Base-by-base conservation (phyloP, 1,140 invertebrate genomes). In the Drosophila erecta region DNA sequence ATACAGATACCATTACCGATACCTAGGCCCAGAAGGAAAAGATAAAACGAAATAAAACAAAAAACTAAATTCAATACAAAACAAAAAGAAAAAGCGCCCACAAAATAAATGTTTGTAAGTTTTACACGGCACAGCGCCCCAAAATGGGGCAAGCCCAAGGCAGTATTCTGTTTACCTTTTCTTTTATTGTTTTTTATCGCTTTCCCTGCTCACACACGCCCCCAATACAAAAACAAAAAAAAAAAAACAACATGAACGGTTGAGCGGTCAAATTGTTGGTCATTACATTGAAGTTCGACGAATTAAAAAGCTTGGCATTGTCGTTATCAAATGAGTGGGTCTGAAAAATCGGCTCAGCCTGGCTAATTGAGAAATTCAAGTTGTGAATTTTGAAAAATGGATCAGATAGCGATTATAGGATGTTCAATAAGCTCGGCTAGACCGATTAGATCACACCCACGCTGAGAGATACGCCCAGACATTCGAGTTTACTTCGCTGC, bases 91-190 rank as follows among this genome's bases (percentile, higher is more conserved):
- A 64, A 62, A 69, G 47, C 81, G 76, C 78, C 84, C 70, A 79
- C 76, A 76, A 80, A 70, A 47, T 76, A 64, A 85, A 89, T 81
- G 76, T 80, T 87, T 89, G 75, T 76, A 79, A 86, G 70, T 89
- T 87, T 87, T 79, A 87, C 81, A 87, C 81, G 73, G 81, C 81
- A 81, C 73, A 80, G 72, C 72, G 72, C 61, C 66, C 75, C 66
- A 73, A 72, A 73, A 67, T 62, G 58, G 69, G 78, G 78, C 73
- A 85, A 69, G 81, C 83, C 83, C 83, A 76, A 87, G 79, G 75
- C 84, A 86, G 83, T 86, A 86, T 87, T 87, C 75, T 84, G 71
- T 87, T 86, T 60, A 55, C 47, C 43, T 81, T 81, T 66, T 72
- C 50, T 49, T 81, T 86, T 22, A 73, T 73, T 84, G 55, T 85